These are phyloP conservation scores for Leucania comma DNA, from an alignment of 2,888 invertebrate species.

Conservation along the genomic window DNA sequence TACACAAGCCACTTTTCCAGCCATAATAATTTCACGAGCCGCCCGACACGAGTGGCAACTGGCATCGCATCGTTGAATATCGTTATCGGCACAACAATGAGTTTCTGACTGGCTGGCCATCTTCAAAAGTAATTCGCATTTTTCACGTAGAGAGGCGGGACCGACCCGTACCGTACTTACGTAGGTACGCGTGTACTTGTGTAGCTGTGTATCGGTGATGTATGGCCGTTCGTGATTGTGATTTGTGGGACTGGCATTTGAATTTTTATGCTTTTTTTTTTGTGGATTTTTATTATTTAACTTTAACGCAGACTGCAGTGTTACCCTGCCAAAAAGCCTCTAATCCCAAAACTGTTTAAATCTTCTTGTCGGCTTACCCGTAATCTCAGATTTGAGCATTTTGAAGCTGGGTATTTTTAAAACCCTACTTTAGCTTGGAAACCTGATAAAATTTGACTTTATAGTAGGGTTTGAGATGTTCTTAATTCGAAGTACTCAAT, in stretches of 20 bases:
- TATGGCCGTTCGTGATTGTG: slow-evolving; percentile 41
- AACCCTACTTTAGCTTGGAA: too few species aligned
- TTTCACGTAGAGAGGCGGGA: slow-evolving; percentile 76
- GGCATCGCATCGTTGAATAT: slow-evolving; percentile 75
- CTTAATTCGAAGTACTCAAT: too few species aligned
- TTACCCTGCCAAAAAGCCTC: too few species aligned
- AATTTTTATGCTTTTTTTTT: not conserved
- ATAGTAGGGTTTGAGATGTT: too few species aligned
- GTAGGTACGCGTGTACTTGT: slow-evolving; percentile 12
- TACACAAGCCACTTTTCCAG: slow-evolving; percentile 76
- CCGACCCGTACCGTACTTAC: slow-evolving; percentile 51
- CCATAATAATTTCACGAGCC: slow-evolving; percentile 84
- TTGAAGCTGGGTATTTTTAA: too few species aligned
- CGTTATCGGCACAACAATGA: slow-evolving; percentile 88
- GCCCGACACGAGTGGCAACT: slow-evolving; percentile 71
- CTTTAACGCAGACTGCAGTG: too few species aligned
- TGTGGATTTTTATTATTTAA: not conserved
- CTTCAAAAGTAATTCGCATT: slow-evolving; percentile 86
- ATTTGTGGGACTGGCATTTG: slow-evolving; percentile 16
- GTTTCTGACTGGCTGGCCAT: slow-evolving; percentile 87
- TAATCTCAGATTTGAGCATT: too few species aligned
- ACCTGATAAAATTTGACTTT: too few species aligned
- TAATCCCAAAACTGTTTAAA: too few species aligned
- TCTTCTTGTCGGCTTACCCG: too few species aligned
- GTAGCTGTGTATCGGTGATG: slow-evolving; percentile 46